Conservation (phyloP, 1,140 invertebrate genomes). For the Oscheius sp. region DNA sequence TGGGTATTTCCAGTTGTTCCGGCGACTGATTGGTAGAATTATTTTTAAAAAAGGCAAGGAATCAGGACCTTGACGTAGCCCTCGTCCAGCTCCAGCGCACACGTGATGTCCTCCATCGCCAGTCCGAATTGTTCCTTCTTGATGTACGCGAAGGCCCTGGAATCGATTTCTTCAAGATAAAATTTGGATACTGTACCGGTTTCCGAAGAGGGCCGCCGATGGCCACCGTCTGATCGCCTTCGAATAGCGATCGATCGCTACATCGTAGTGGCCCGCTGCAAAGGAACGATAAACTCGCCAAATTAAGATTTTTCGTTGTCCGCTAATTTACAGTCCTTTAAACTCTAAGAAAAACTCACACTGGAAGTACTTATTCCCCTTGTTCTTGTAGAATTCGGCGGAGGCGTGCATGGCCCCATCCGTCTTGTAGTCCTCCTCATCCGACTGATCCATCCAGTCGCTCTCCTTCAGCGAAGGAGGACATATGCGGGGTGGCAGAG, state of each 20-base stretch:
- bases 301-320: not conserved
- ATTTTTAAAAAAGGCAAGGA: not conserved
- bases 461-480: too few species aligned
- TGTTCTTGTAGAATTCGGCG: too few species aligned
- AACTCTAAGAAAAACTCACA: not conserved
- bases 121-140: constrained; percentile 78
- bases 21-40: too few species aligned
- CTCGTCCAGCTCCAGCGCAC: constrained; percentile 83
- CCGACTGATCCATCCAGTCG: too few species aligned
- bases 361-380: not conserved
- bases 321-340: too few species aligned
- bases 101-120: constrained; percentile 83
- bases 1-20: too few species aligned
- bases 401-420: too few species aligned
- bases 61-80: constrained; percentile 75
- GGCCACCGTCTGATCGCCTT: constrained; percentile 85
- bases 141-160: constrained; percentile 75
- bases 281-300: constrained; percentile 37
- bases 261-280: constrained; percentile 82
- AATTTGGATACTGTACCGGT: not conserved
- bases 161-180: not conserved
- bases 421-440: too few species aligned
- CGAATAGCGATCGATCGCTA: constrained; percentile 84
- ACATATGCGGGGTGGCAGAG: too few species aligned
- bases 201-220: constrained; percentile 74